A percentile compares a stretch with the other conserved stretches of the same genome.
These are phyloP conservation scores for Leucozona laternaria DNA, from an alignment of 2,888 invertebrate species.

Conservation along the genomic window DNA sequence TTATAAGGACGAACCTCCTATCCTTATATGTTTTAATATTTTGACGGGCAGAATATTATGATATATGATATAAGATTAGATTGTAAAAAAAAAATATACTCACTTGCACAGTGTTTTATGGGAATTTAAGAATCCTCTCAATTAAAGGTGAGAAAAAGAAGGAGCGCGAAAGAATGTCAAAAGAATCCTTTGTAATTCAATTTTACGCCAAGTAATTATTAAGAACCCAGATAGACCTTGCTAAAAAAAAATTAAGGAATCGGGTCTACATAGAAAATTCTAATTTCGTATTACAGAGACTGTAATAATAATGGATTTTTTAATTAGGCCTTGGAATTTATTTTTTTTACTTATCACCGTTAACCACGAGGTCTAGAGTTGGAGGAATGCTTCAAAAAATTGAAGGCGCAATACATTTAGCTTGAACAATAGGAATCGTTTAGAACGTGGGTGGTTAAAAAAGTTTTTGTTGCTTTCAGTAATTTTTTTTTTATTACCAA, in stretches of 20 bases:
- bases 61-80: too few species aligned
- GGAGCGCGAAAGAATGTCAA: not conserved
- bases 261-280: not conserved
- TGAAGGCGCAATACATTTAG: too few species aligned
- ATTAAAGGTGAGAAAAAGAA: not conserved
- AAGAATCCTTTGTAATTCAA: conserved; percentile 22
- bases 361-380: not conserved
- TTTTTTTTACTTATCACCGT: not conserved
- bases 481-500: not conserved
- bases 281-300: not conserved
- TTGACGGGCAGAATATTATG: conserved; percentile 2
- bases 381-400: too few species aligned
- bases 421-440: not conserved
- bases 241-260: not conserved
- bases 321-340: not conserved
- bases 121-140: not conserved
- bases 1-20: too few species aligned
- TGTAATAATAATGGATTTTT: conserved; percentile 11
- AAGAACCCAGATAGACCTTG: not conserved
- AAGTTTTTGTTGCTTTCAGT: not conserved
- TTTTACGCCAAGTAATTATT: conserved; percentile 11
- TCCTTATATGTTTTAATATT: not conserved
- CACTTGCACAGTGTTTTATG: not conserved
- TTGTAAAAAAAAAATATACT: not conserved
- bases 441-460: not conserved